Evolutionary conservation across 2,797 vertebrate species (phyloP).

Genomic region (Propithecus perrieri): DNA sequence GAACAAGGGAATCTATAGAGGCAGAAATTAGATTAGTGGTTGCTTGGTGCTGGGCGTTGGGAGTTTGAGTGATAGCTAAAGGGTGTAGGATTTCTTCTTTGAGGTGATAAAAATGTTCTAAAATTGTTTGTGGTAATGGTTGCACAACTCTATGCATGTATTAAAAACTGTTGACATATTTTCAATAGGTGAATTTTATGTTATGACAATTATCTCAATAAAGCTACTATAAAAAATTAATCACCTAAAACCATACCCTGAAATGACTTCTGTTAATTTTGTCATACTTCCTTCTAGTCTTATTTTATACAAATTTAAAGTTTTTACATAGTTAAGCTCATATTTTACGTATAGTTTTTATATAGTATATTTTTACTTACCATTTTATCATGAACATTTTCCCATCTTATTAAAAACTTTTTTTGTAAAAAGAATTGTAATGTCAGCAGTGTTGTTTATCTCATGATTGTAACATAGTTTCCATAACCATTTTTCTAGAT

Average conservation of each 20-base stretch:
- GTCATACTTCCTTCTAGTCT: slow-evolving; percentile 44
- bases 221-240: background rate
- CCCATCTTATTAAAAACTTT: background rate
- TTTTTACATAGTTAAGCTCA: slow-evolving; percentile 30
- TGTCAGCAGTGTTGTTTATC: background rate
- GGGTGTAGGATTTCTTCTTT: background rate
- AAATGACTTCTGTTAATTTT: slow-evolving; percentile 42
- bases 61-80: background rate
- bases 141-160: background rate
- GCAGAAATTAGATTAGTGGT: background rate
- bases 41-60: background rate
- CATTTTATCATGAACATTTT: slow-evolving; percentile 34
- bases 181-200: background rate
- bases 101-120: slow-evolving; percentile 15
- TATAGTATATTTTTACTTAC: slow-evolving; percentile 23
- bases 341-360: slow-evolving; percentile 9
- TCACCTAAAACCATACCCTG: background rate
- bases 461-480: slow-evolving; percentile 28
- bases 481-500: slow-evolving; percentile 17
- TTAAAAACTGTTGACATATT: slow-evolving; percentile 11
- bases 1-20: slow-evolving; percentile 19
- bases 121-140: background rate
- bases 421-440: slow-evolving; percentile 31
- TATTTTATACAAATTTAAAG: slow-evolving; percentile 25
- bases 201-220: background rate